phyloP scores from a whole-genome alignment of 2,797 vertebrate genomes.

The Onychomys leucogaster region DNA sequence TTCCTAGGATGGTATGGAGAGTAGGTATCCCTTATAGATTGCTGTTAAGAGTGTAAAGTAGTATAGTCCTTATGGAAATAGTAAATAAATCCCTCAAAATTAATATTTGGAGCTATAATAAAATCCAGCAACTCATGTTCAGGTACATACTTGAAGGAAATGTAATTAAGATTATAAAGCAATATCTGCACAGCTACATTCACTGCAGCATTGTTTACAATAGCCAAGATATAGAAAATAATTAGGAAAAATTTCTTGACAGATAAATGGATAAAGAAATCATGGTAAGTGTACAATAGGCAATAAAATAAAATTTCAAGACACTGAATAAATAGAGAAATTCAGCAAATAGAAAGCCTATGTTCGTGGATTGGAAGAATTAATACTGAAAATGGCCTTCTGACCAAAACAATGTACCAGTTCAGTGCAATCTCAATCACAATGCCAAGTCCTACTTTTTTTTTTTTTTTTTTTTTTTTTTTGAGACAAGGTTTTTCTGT shows the following conservation, averaged over 20 bases:
- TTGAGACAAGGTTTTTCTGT: too few relatives aligned
- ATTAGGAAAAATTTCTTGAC: neutral
- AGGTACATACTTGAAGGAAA: neutral
- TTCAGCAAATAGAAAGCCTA: neutral
- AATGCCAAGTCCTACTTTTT: neutral
- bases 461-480: too few relatives aligned
- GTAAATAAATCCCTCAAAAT: neutral
- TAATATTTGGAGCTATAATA: neutral
- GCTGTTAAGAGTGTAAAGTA: neutral
- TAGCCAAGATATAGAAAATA: neutral
- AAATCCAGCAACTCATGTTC: neutral
- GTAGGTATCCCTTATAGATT: neutral
- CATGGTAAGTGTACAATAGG: neutral
- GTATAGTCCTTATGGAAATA: neutral
- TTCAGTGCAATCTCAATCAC: neutral
- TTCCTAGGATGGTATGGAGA: neutral
- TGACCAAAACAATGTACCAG: neutral
- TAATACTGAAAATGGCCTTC: neutral
- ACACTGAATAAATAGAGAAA: neutral
- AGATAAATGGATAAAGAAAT: neutral
- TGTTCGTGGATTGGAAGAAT: neutral
- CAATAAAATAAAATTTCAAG: neutral
- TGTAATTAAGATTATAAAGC: neutral
- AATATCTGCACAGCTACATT: neutral
- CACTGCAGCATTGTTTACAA: neutral